phyloP scores from a whole-genome alignment of 2,113 vertebrate genomes.

The Pelmatolapia mariae region DNA sequence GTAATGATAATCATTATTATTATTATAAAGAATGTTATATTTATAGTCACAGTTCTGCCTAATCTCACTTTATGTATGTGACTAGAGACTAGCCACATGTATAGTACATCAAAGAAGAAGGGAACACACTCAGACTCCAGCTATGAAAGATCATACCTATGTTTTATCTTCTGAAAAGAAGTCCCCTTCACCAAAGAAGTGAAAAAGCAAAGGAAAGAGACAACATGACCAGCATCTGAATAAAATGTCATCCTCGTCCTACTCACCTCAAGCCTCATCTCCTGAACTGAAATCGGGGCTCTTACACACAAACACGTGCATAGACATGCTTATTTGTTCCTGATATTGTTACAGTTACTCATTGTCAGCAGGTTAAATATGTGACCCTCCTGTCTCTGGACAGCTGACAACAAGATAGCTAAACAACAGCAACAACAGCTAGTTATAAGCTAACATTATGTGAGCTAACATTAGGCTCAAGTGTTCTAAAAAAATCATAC shows the following conservation, averaged over 20 bases:
- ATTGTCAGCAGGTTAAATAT: background rate
- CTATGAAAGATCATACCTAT: background rate
- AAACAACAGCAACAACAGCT: background rate
- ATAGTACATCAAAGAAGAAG: background rate
- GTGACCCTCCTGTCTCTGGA: background rate
- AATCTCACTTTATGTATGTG: background rate
- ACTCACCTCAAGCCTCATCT: background rate
- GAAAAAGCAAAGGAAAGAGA: background rate
- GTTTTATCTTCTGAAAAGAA: background rate
- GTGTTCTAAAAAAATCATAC: background rate
- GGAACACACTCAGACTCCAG: background rate
- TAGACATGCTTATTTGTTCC: background rate
- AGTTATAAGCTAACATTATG: background rate
- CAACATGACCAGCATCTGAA: background rate
- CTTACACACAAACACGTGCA: background rate
- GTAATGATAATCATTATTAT: background rate
- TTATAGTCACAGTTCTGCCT: background rate
- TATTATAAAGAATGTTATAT: background rate
- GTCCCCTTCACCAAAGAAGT: background rate
- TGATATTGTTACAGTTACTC: background rate
- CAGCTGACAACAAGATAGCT: background rate
- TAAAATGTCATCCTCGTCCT: background rate
- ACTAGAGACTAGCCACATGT: background rate
- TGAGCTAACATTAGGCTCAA: background rate
- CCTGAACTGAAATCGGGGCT: background rate